Evolutionary conservation across 2,888 invertebrate species (phyloP), one percentile per base, ranked within the genome.

Genomic region (Aphelenchoides bicaudatus): DNA sequence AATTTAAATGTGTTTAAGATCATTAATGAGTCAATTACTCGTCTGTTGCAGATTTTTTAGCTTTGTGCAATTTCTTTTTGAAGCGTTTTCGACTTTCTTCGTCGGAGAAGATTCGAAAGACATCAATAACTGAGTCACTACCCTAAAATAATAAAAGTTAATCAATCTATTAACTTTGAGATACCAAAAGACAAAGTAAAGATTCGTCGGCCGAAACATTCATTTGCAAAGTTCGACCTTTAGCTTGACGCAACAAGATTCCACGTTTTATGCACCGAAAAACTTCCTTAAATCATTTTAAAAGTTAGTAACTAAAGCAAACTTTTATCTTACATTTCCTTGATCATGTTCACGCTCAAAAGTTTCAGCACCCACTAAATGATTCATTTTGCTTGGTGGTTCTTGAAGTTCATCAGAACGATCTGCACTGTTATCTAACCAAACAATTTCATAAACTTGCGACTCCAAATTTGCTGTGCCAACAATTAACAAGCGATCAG

Each of bases 391-490:
- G 25, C 19, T 30, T 19, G 28, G 34, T n/a, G 43, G 86, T 65
- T 83, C 82, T 57, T 85, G 84, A 52, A 84, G 83, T 57, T 84
- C 80, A 10, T 63, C 69, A 2, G 71, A 66, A n/a, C 46, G 58
- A 31, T 65, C 38, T n/a, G 27, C 37, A 23, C 34, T 13, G 19
- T 62, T 31, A 23, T 59, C 49, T 47, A 64, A 54, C 70, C 73
- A 73, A 8, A 59, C 55, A 4, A 73, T 47, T 51, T 72, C 65
- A 50, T 90, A 94, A 0, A 93, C 88, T 67, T 87, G 83, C 63
- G 96, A 83, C 78, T 89, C 88, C 67, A 86, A 86, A 78, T 91
- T 91, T 63, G 87, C 86, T 67, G 88, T 87, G 19, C 92, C 94
- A 6, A 90, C 88, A n/a, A 94, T 85, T 71, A 96, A 82, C 72